A percentile compares a stretch with the other conserved stretches of the same genome.
These are phyloP conservation scores for Urocitellus parryii DNA, from an alignment of 2,113 vertebrate genomes.

Conservation along the genomic window DNA sequence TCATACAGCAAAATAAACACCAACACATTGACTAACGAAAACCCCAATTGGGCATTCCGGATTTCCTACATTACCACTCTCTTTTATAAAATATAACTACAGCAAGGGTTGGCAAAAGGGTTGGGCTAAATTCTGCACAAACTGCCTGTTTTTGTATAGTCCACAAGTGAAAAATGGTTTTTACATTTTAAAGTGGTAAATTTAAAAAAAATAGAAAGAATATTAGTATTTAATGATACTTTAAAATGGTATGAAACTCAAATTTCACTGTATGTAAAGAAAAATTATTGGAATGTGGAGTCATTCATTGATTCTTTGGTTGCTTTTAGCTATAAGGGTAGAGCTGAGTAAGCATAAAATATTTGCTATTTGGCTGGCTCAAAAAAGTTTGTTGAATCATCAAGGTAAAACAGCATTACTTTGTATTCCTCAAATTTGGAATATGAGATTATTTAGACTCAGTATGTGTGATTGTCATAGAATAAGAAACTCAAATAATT, in stretches of 20 bases:
- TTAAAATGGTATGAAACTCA: constrained; percentile 30
- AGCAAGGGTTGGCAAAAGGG: background rate
- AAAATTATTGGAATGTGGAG: background rate
- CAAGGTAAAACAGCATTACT: background rate
- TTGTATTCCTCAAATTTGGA: constrained; percentile 17
- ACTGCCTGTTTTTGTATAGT: background rate
- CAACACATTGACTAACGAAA: background rate
- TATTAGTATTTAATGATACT: background rate
- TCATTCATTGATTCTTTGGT: background rate
- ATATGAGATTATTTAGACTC: background rate
- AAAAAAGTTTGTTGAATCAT: background rate
- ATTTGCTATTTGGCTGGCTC: background rate
- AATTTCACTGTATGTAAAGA: background rate
- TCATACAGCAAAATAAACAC: background rate
- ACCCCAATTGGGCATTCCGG: background rate
- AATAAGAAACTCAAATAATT: constrained; percentile 32
- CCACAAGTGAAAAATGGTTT: background rate
- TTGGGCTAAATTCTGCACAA: background rate
- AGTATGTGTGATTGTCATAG: background rate
- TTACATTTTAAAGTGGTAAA: background rate
- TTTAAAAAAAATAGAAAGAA: background rate
- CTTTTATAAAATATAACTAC: background rate
- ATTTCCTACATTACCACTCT: background rate
- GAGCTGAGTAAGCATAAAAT: background rate
- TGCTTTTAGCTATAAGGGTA: background rate